Percentiles rank a stretch among this genome's conserved stretches.
Conservation (phyloP, 2,113 vertebrate genomes). For the Vombatus ursinus region DNA sequence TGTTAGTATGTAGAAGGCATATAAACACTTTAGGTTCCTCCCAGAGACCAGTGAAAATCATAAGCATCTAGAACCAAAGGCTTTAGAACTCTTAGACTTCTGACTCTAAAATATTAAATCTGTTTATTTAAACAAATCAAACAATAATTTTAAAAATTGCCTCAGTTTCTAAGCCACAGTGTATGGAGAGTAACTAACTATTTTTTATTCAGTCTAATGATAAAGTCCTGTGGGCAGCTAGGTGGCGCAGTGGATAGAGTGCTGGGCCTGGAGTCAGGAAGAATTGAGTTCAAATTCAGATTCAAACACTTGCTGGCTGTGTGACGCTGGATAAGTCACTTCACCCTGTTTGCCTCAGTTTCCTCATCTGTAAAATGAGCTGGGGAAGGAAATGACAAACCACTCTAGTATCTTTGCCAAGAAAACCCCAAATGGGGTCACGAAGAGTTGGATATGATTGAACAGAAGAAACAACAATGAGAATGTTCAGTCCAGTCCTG, state of each 20-base stretch:
- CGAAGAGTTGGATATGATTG: background rate
- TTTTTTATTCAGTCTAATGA: background rate
- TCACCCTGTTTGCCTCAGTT: background rate
- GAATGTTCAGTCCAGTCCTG: background rate
- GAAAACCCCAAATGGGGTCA: background rate
- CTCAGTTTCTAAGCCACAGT: background rate
- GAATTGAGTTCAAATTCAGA: background rate
- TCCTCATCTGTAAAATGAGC: too few species aligned
- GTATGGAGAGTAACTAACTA: background rate
- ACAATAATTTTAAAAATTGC: background rate
- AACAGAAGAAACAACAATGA: background rate
- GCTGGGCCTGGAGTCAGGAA: background rate
- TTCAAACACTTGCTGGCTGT: background rate
- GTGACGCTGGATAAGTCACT: background rate
- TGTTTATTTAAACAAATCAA: background rate
- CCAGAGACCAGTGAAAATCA: background rate
- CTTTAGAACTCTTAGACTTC: background rate
- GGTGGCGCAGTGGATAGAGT: background rate
- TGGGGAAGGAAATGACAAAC: background rate
- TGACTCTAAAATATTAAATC: background rate
- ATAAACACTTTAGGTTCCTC: background rate
- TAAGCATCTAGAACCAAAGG: background rate
- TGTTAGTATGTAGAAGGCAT: background rate
- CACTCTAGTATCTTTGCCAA: background rate
- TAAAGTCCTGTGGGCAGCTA: background rate